Base-by-base conservation (phyloP, 2,888 invertebrate genomes). In the Lydus trimaculatus region DNA sequence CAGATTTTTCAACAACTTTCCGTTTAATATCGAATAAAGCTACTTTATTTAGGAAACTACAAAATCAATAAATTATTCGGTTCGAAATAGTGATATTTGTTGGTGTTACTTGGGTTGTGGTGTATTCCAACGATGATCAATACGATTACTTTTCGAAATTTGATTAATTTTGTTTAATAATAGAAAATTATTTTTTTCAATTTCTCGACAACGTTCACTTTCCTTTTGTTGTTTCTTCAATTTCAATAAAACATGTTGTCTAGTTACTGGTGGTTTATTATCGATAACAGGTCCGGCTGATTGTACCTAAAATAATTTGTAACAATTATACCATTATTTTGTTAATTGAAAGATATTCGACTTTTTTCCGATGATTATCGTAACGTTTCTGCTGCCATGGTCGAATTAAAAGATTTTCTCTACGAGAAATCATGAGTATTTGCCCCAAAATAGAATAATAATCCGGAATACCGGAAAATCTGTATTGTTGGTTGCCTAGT, bases 341-440 rank as follows among this genome's bases (percentile, higher is more conserved):
- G 36, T 15, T 64, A 33, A 4, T 7, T 17, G 17, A n/a, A 60
- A 9, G 23, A 36, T 43, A 13, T 52, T 25, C 58, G 43, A 91
- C 91, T 86, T 93, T 93, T 72, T 87, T 85, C 65, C 91, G 86
- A 80, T 93, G 93, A 77, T 92, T 90, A 75, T 90, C 89, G 83
- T 89, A 93, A 70, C 91, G 87, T 73, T 91, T 86, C 61, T 91
- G 88, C 78, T 91, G 89, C 91, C 92, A 93, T 0, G 93, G 93
- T 73, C 90, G 88, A 65, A 90, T 87, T 64, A 92, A 85, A 64
- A 93, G 85, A 82, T 92, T 91, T 78, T 93, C 92, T 76, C 91
- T 86, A 69, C 90, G 87, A 8, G 92, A 91, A 79, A 93, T 86
- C 93, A 93, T 91, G 72, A 25, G 28, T 28, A 8, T 56, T 9